Conservation (phyloP, 1,140 invertebrate species). For the Drosophila baimaii region DNA sequence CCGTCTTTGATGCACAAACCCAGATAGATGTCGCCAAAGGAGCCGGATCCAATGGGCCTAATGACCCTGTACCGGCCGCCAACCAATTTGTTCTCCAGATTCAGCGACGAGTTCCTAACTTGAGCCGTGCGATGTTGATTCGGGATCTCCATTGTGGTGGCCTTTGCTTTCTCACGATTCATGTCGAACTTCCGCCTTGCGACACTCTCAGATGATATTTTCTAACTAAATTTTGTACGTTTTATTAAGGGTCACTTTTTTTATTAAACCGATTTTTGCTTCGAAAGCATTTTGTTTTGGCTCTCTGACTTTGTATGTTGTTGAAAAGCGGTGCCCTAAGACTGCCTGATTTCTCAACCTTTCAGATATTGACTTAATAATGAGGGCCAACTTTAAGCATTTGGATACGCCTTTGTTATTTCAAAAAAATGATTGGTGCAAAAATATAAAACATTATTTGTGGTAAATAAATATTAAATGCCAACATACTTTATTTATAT, state of each 20-base stretch:
- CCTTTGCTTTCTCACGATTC: not conserved
- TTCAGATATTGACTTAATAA: conserved; percentile 7
- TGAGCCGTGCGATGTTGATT: not conserved
- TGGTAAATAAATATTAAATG: too few relatives aligned
- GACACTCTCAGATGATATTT: not conserved
- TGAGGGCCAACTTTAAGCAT: not conserved
- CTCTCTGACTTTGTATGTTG: not conserved
- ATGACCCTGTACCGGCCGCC: conserved; percentile 98
- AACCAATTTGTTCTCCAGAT: conserved; percentile 84
- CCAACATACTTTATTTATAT: too few relatives aligned
- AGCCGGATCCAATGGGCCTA: conserved; percentile 98
- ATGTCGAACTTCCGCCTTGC: not conserved
- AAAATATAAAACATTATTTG: not conserved
- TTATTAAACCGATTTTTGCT: conserved; percentile 13
- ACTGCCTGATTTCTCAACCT: not conserved
- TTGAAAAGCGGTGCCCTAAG: not conserved
- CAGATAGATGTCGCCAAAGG: conserved; percentile 99
- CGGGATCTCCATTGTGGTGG: not conserved
- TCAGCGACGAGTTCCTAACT: conserved; percentile 31
- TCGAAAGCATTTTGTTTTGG: conserved; percentile 22
- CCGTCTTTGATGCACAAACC: conserved; percentile 98
- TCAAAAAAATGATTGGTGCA: not conserved
- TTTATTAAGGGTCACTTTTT: conserved; percentile 3
- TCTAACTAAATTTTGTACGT: conserved; percentile 14
- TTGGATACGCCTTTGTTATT: not conserved